Base-by-base conservation (phyloP, 2,888 invertebrate genomes). In the Amphipyra berbera region DNA sequence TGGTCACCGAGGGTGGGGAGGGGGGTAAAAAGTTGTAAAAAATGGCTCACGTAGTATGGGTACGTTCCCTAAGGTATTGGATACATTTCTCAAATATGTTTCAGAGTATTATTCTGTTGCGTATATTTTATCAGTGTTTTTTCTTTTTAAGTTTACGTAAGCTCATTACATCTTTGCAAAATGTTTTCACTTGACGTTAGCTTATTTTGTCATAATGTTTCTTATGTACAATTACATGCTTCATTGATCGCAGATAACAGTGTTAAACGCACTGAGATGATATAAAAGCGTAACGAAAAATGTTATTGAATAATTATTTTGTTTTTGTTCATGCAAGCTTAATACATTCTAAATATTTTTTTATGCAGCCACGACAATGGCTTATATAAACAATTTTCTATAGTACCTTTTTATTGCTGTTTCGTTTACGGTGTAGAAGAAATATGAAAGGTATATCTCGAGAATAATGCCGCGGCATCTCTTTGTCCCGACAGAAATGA, bases 401-500 rank as follows among this genome's bases (percentile, higher is more conserved):
- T 56, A 37, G 45, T 45, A 61, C 61, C 58, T 62, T 61, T n/a
- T 71, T 60, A 70, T 44, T 48, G 50, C 38, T 14, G 47, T 61
- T 63, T 54, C 52, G 52, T 55, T 45, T 27, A 45, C 61, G 38
- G 49, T 38, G 35, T 54, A 37, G 44, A 15, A 61, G 44, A 54
- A 69, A 61, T 64, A 53, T 48, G 56, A 54, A 63, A 71, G 61
- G 66, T 56, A 61, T 73, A 76, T 78, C 78, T 66, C 10, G 40
- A 59, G 45, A 50, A 57, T 55, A 65, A 67, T 42, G 50, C 41
- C 40, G 71, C 81, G 79, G 81, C 75, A 77, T 80, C 73, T 78
- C 69, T 81, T 74, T 78, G 79, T 69, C 10, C n/a, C n/a, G 27
- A 38, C 49, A 60, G 65, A 68, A 73, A 76, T 60, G 61, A 50